Percentiles rank a stretch among this genome's conserved stretches.
Conservation (phyloP, 2,113 vertebrate genomes). For the Macrotus californicus region DNA sequence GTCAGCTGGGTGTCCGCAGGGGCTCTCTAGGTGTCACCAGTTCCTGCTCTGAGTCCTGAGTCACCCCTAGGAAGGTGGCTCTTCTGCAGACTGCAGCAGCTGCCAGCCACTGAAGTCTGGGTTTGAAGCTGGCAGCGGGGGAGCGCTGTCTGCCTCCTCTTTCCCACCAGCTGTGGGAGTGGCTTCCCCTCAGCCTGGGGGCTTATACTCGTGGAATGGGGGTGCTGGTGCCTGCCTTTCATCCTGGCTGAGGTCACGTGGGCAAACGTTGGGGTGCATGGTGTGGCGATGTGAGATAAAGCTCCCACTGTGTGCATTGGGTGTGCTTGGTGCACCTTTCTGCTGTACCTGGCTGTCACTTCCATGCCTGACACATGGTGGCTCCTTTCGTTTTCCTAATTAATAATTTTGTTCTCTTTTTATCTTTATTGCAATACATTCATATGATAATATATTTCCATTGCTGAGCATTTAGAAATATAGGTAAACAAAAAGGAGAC, state of each 20-base stretch:
- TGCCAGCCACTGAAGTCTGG: fast-evolving
- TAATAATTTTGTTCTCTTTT: background rate
- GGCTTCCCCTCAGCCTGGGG: background rate
- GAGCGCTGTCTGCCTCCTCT: background rate
- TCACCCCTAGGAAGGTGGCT: background rate
- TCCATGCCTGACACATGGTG: background rate
- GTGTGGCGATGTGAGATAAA: background rate
- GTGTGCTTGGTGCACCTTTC: background rate
- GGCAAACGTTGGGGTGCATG: background rate
- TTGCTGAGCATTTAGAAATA: background rate
- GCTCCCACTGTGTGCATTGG: background rate
- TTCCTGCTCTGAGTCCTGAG: background rate
- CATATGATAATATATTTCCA: background rate
- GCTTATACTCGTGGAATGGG: background rate
- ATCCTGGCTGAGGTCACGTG: background rate
- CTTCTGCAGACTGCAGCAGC: fast-evolving
- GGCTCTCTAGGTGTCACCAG: background rate
- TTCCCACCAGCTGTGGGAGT: background rate
- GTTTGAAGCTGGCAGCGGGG: fast-evolving
- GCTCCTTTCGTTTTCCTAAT: background rate
- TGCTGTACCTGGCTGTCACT: background rate
- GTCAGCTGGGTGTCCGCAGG: background rate
- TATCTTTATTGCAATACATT: background rate
- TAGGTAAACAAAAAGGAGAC: background rate
- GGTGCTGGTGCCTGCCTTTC: background rate